Conservation (phyloP, 2,888 invertebrate species). For the Drosophila neonasuta region DNA sequence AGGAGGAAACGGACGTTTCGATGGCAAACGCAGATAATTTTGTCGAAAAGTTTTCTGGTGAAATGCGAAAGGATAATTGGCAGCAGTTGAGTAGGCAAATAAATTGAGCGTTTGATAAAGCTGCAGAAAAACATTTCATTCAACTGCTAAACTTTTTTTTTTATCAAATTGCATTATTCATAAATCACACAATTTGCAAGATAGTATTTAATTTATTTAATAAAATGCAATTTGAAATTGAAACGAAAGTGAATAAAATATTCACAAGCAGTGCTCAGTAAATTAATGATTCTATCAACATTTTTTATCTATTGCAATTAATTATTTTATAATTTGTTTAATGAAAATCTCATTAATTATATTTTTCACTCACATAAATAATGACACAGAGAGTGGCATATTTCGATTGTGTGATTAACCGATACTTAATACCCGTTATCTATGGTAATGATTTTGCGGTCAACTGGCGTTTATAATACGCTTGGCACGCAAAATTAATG, state of each 20-base stretch:
- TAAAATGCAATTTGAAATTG: not conserved
- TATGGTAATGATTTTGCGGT: constrained; percentile 12
- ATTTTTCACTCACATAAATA: constrained; percentile 1
- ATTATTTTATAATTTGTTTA: constrained; percentile 5
- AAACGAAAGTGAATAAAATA: not conserved
- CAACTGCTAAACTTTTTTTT: not conserved
- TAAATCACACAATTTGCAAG: not conserved
- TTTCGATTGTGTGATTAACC: constrained; percentile 20
- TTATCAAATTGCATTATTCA: not conserved
- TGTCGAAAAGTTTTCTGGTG: constrained; percentile 7
- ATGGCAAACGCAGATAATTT: constrained; percentile 13
- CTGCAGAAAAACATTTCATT: not conserved
- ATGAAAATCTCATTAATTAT: constrained; percentile 7
- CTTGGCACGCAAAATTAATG: constrained; percentile 4
- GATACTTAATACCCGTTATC: constrained; percentile 19
- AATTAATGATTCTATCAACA: not conserved
- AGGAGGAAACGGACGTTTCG: not conserved
- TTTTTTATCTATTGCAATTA: constrained; percentile 1
- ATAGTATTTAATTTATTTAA: not conserved
- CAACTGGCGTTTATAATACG: not conserved
- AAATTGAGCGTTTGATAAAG: not conserved
- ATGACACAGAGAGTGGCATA: not conserved
- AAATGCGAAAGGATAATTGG: constrained; percentile 11
- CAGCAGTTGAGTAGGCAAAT: not conserved
- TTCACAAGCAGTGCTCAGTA: not conserved